phyloP scores from a whole-genome alignment of 1,140 invertebrate genomes.

The Drosophila arizonae region DNA sequence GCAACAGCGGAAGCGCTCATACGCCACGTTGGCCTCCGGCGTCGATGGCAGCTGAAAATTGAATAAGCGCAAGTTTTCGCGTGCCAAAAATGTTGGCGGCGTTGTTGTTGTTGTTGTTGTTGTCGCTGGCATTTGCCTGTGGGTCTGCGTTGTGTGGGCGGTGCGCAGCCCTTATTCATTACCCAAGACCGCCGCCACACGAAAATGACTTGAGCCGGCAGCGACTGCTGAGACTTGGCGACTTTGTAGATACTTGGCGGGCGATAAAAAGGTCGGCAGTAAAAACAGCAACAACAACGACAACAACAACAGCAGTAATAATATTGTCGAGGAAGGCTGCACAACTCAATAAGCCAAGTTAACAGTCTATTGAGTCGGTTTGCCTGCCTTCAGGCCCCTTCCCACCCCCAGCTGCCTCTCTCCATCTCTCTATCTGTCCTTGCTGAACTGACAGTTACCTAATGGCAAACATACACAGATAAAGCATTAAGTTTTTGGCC shows the following conservation, averaged over 20 bases:
- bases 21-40: conserved; percentile 69
- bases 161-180: conserved; percentile 59
- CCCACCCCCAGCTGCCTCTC: neutral
- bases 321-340: conserved; percentile 21
- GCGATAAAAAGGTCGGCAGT: conserved; percentile 72
- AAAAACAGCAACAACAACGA: conserved; percentile 35
- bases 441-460: conserved; percentile 79
- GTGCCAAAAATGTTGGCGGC: conserved; percentile 71
- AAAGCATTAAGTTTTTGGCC: conserved; percentile 77
- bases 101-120: conserved; percentile 21
- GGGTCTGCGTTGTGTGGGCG: conserved; percentile 1
- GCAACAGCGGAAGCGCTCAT: conserved; percentile 75
- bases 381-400: neutral
- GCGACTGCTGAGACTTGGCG: conserved; percentile 36
- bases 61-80: conserved; percentile 77
- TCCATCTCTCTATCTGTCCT: neutral
- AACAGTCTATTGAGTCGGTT: conserved; percentile 67
- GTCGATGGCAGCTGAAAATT: conserved; percentile 65
- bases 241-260: conserved; percentile 74
- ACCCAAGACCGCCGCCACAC: conserved; percentile 60
- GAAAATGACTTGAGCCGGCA: conserved; percentile 63
- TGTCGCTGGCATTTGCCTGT: conserved; percentile 12
- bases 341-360: conserved; percentile 80
- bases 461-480: conserved; percentile 79
- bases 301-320: conserved; percentile 27